These are phyloP conservation scores for Prinia subflava DNA, from an alignment of 2,113 vertebrate species.

Conservation along the genomic window DNA sequence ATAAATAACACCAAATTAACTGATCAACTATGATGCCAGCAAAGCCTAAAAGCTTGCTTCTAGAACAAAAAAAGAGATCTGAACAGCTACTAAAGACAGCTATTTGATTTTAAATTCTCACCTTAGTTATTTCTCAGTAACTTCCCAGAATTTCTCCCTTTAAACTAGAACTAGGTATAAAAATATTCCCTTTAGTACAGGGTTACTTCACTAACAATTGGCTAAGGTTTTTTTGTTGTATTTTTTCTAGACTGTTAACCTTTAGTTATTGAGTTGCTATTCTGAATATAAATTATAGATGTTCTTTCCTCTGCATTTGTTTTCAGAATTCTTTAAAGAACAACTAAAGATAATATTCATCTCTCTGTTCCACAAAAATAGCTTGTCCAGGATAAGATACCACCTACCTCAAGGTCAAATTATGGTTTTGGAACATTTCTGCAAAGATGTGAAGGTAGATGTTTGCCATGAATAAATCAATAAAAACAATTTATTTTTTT, in stretches of 20 bases:
- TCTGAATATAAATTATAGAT: background rate
- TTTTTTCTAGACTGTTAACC: background rate
- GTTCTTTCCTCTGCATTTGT: background rate
- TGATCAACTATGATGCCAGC: background rate
- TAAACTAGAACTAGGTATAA: background rate
- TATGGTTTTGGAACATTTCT: background rate
- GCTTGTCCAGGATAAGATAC: background rate
- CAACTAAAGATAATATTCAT: background rate
- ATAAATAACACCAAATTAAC: constrained; percentile 1
- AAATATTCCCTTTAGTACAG: background rate
- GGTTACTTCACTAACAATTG: background rate
- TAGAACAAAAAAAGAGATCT: background rate
- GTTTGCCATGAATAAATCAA: background rate
- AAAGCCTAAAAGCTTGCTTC: background rate
- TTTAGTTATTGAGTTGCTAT: background rate
- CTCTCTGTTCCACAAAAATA: background rate
- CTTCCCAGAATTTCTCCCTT: background rate
- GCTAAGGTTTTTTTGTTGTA: background rate
- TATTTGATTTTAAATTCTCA: background rate
- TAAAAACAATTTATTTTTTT: background rate
- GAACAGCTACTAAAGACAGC: background rate
- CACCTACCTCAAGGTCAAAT: background rate
- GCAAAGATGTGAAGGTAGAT: background rate
- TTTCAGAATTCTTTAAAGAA: background rate
- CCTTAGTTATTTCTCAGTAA: background rate